phyloP scores from a whole-genome alignment of 2,797 vertebrate species.

The Manis crassicaudata region DNA sequence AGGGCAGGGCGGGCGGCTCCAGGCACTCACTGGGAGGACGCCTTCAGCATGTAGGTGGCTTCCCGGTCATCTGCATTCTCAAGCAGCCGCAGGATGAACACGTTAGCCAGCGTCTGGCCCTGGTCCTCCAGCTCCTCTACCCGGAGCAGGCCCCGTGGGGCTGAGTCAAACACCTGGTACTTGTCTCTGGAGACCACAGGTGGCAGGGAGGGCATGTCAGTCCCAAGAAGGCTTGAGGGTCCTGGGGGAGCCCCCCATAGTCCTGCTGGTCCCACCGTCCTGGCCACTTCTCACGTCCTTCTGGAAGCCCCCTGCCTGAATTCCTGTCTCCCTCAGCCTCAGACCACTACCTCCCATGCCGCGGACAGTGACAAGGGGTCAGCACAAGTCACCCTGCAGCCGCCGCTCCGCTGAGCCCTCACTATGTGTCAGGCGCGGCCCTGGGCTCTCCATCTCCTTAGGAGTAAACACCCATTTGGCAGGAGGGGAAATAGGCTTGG shows the following conservation, averaged over 20 bases:
- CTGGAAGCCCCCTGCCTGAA: not conserved
- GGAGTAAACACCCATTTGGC: not conserved
- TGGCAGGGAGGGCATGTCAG: not conserved
- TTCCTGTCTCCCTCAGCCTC: fast-evolving
- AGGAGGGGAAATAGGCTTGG: not conserved
- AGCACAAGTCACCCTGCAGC: not conserved
- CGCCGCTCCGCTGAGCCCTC: not conserved
- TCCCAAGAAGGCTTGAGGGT: not conserved
- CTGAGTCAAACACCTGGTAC: conserved; percentile 96
- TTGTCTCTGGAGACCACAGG: conserved; percentile 87
- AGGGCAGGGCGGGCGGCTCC: not conserved
- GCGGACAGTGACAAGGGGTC: fast-evolving
- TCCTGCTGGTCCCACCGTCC: fast-evolving
- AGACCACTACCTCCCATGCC: fast-evolving
- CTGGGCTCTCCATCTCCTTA: not conserved
- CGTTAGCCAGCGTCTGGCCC: conserved; percentile 93
- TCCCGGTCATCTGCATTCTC: conserved; percentile 95
- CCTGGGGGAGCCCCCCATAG: not conserved
- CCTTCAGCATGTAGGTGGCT: conserved; percentile 95
- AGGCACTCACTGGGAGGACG: conserved; percentile 93
- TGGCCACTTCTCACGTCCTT: not conserved
- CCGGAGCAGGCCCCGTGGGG: conserved; percentile 93
- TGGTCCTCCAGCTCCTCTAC: conserved; percentile 97
- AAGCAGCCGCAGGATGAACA: conserved; percentile 94
- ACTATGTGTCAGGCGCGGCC: not conserved